A percentile compares a stretch with the other conserved stretches of the same genome.
Conservation (phyloP, 2,797 vertebrate genomes). For the Knipowitschia caucasica region DNA sequence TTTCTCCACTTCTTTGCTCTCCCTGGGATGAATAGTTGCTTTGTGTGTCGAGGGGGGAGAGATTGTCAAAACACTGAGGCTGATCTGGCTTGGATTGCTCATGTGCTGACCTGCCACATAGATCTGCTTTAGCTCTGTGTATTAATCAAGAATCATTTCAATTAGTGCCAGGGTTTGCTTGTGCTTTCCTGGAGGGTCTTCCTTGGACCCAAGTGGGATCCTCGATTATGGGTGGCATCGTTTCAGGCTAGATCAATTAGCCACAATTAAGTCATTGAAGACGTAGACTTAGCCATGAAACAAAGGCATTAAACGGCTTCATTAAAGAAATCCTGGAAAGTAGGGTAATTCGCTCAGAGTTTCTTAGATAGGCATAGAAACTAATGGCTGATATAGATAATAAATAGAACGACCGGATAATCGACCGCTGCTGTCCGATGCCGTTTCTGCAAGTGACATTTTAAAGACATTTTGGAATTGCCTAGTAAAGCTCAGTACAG, state of each 20-base stretch:
- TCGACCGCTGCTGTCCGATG: not conserved
- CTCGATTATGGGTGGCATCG: constrained; percentile 37
- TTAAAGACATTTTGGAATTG: constrained; percentile 8
- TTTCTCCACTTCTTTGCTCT: constrained; percentile 61
- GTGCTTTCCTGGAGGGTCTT: constrained; percentile 40
- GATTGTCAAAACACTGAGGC: constrained; percentile 88
- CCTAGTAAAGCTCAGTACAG: not conserved
- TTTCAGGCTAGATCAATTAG: constrained; percentile 64
- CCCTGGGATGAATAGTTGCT: constrained; percentile 92
- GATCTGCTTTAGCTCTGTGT: constrained; percentile 46
- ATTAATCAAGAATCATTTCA: constrained; percentile 66
- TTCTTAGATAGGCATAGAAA: not conserved
- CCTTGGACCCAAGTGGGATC: constrained; percentile 46
- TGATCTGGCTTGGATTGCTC: constrained; percentile 35
- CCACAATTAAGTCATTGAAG: constrained; percentile 52
- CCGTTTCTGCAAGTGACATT: not conserved
- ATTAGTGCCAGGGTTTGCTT: constrained; percentile 55
- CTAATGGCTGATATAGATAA: not conserved
- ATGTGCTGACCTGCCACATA: constrained; percentile 37
- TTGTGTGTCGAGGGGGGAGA: constrained; percentile 83
- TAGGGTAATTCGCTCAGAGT: constrained; percentile 7
- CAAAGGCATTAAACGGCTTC: constrained; percentile 38
- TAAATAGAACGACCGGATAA: not conserved
- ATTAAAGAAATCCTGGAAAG: constrained; percentile 28
- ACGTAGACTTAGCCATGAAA: constrained; percentile 44